Conservation (phyloP, 1,140 invertebrate genomes). For the Wasmannia auropunctata region DNA sequence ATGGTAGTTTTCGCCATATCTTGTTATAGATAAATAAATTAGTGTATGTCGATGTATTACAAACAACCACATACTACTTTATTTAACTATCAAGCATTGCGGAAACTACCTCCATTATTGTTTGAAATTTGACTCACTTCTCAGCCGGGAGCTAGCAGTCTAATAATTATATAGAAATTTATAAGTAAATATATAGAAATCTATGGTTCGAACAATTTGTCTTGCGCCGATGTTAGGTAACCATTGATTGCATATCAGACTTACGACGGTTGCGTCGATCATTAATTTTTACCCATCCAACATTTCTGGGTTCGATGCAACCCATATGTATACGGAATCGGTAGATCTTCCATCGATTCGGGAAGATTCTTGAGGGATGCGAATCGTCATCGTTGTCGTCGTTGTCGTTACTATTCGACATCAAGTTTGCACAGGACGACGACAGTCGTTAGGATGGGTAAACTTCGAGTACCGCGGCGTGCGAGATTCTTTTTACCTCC, state of each 20-base stretch:
- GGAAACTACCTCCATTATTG: too few relatives aligned
- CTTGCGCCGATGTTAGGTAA: too few relatives aligned
- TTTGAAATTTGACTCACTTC: too few relatives aligned
- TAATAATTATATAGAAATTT: too few relatives aligned
- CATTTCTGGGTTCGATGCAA: not conserved
- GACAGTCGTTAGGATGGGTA: constrained; percentile 67
- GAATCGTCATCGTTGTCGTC: not conserved
- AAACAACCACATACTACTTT: too few relatives aligned
- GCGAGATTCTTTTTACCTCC: constrained; percentile 58
- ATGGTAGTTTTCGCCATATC: too few relatives aligned
- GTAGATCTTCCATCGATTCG: not conserved
- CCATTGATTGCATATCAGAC: not conserved
- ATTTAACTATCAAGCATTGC: too few relatives aligned
- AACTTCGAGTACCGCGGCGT: constrained; percentile 60
- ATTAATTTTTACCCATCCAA: not conserved
- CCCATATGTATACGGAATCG: not conserved
- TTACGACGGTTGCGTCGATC: not conserved
- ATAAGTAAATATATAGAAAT: too few relatives aligned
- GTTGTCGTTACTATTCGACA: constrained; percentile 41
- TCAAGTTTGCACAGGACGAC: constrained; percentile 67
- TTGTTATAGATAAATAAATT: too few relatives aligned
- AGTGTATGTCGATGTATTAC: too few relatives aligned
- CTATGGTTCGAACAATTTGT: too few relatives aligned
- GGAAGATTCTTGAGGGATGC: constrained; percentile 2
- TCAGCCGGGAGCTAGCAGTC: too few relatives aligned